These are phyloP conservation scores for Protomyctophum bolini DNA, from an alignment of 2,113 vertebrate genomes.

Conservation along the genomic window DNA sequence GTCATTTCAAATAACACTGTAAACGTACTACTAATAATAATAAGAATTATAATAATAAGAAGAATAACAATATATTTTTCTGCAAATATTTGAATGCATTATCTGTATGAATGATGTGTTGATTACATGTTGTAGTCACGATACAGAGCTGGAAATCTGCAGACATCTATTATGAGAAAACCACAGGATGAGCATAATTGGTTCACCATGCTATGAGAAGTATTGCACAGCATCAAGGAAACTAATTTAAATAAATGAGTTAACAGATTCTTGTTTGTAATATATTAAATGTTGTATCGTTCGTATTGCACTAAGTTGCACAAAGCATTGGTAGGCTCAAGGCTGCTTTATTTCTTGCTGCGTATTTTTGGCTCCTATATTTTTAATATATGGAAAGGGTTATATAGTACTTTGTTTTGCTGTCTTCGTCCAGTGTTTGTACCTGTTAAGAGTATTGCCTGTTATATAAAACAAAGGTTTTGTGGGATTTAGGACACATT, in stretches of 20 bases:
- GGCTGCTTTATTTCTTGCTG: constrained; percentile 17
- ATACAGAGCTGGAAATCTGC: neutral
- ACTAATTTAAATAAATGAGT: neutral
- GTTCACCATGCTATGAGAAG: constrained; percentile 9
- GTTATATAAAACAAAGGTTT: constrained; percentile 14
- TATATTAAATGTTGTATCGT: neutral
- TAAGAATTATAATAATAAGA: no score
- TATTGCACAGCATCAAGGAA: constrained; percentile 17
- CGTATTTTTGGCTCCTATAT: neutral
- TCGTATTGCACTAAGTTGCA: constrained; percentile 19
- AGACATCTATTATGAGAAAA: neutral
- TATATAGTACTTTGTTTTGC: constrained; percentile 26
- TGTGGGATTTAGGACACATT: constrained; percentile 13
- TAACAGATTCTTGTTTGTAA: neutral
- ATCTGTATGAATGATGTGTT: no score
- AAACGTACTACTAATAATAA: constrained; percentile 8
- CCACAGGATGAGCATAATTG: neutral
- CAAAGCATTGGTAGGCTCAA: constrained; percentile 3
- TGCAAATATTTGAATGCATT: neutral
- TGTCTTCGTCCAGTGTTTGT: constrained; percentile 3
- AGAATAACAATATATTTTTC: neutral
- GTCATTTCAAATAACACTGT: constrained; percentile 21
- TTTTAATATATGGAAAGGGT: constrained; percentile 20
- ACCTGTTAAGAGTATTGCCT: constrained; percentile 37
- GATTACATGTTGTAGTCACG: no score